These are phyloP conservation scores for Standfussiana lucernea DNA, from an alignment of 2,888 invertebrate species.

Conservation along the genomic window DNA sequence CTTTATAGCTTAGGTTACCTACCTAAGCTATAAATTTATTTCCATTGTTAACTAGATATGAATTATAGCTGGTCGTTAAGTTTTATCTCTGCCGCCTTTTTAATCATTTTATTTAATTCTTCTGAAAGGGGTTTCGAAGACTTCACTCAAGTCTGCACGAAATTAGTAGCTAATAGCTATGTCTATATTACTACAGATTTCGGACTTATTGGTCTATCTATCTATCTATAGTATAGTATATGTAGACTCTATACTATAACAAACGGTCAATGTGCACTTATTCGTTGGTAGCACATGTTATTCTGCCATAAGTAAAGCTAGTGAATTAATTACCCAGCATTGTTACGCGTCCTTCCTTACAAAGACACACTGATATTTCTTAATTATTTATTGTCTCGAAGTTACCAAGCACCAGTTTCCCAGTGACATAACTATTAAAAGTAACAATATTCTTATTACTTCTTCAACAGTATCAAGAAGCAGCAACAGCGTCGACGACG, in stretches of 20 bases:
- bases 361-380: neutral
- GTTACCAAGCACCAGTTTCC: neutral
- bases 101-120: neutral
- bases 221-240: neutral
- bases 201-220: neutral
- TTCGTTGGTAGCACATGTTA: neutral
- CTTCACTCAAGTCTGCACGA: neutral
- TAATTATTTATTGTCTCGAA: neutral
- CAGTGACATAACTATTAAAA: neutral
- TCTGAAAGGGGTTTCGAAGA: neutral
- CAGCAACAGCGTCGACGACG: slow-evolving; percentile 93
- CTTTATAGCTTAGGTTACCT: neutral
- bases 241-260: neutral
- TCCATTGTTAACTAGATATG: too few species aligned
- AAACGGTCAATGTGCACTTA: neutral
- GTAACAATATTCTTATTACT: neutral
- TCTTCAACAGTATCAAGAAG: slow-evolving; percentile 91
- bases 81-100: neutral
- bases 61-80: neutral
- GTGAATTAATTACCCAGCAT: neutral
- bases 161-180: neutral
- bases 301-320: neutral
- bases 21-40: too few species aligned
- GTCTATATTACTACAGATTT: too few species aligned
- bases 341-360: neutral